Conservation (phyloP, 1,140 invertebrate species). For the Bombus terrestris region DNA sequence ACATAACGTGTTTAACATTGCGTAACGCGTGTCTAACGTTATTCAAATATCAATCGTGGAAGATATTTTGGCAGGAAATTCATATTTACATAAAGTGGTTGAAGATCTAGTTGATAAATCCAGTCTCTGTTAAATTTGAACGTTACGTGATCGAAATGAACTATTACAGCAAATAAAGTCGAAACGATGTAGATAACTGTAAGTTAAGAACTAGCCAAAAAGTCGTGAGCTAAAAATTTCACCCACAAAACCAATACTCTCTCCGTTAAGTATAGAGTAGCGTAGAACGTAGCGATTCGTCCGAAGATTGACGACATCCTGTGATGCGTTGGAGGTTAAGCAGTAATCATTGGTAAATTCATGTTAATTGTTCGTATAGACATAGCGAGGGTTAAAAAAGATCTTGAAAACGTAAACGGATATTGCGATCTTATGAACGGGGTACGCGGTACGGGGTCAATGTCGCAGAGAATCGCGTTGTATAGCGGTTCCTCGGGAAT, state of each 20-base stretch:
- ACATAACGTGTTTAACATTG: not conserved
- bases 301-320: not conserved
- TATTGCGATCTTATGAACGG: not conserved
- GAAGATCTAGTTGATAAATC: not conserved
- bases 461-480: constrained; percentile 35
- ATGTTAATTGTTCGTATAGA: constrained; percentile 20
- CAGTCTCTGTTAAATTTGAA: not conserved
- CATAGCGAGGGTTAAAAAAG: constrained; percentile 3
- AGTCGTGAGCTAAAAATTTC: not conserved
- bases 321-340: constrained; percentile 15
- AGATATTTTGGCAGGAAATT: not conserved
- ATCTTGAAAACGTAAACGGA: constrained; percentile 17
- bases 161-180: too few relatives aligned
- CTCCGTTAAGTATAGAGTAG: not conserved
- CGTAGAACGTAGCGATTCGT: not conserved
- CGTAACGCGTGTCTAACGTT: not conserved
- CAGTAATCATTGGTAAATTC: not conserved
- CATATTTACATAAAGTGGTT: not conserved
- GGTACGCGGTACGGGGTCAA: not conserved
- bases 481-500: constrained; percentile 66
- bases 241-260: not conserved
- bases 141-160: not conserved
- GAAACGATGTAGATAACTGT: not conserved
- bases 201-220: not conserved
- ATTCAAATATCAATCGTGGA: not conserved